These are phyloP conservation scores for Cerceris ruficornis DNA, from an alignment of 2,888 invertebrate species.

Conservation along the genomic window DNA sequence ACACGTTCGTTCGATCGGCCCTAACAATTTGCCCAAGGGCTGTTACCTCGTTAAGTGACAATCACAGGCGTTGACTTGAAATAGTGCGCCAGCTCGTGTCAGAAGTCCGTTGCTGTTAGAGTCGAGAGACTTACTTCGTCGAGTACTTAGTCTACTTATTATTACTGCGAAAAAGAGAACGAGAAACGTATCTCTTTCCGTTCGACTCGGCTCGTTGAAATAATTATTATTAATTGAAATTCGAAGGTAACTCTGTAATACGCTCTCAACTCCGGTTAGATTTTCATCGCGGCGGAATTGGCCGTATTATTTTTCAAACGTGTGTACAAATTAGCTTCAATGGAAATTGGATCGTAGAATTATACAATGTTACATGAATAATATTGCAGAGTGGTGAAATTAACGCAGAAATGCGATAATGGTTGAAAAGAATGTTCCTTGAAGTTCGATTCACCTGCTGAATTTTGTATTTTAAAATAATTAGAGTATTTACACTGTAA, in stretches of 20 bases:
- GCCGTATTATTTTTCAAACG: too few species aligned
- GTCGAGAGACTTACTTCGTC: constrained; percentile 19
- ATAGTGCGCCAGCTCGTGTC: constrained; percentile 55
- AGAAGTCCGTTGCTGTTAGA: constrained; percentile 41
- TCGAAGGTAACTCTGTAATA: too few species aligned
- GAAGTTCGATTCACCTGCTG: constrained; percentile 7
- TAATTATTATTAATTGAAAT: too few species aligned
- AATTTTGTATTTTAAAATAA: constrained; percentile 9
- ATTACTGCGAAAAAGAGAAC: too few species aligned
- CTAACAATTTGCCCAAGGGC: constrained; percentile 76
- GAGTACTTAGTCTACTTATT: background rate
- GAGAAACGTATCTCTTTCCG: too few species aligned
- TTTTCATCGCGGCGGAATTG: too few species aligned
- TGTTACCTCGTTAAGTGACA: constrained; percentile 80
- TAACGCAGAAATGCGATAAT: background rate
- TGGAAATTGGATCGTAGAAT: background rate
- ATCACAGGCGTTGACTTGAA: constrained; percentile 76
- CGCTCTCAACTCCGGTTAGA: too few species aligned
- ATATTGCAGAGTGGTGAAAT: background rate
- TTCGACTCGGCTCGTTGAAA: too few species aligned
- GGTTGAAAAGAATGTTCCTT: background rate
- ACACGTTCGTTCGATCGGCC: constrained; percentile 56
- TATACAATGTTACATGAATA: background rate
- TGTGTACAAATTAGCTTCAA: background rate
- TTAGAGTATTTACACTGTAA: background rate